Percentiles rank a stretch among this genome's conserved stretches.
Conservation (phyloP, 2,113 vertebrate genomes). For the Nematolebias whitei region DNA sequence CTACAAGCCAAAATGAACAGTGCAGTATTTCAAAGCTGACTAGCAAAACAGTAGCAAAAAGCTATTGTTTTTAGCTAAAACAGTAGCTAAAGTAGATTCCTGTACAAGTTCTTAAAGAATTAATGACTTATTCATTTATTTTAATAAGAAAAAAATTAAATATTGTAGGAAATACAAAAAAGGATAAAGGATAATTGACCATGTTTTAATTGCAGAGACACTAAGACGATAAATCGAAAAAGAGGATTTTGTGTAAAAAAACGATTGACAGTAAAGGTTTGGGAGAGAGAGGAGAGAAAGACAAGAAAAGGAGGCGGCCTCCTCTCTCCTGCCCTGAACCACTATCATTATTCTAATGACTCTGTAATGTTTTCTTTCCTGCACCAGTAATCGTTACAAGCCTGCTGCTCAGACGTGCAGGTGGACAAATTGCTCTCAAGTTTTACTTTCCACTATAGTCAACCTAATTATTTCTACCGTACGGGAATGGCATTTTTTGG, state of each 20-base stretch:
- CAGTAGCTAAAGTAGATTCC: too few relatives aligned
- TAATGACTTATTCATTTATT: too few relatives aligned
- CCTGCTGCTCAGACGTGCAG: conserved; percentile 72
- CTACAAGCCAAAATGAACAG: too few relatives aligned
- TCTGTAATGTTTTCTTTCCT: conserved; percentile 81
- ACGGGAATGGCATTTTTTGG: conserved; percentile 2
- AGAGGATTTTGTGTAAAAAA: background rate
- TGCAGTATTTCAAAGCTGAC: too few relatives aligned
- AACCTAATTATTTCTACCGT: conserved; percentile 56
- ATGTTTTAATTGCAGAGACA: background rate
- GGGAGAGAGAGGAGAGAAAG: conserved; percentile 23
- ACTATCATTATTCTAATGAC: conserved; percentile 83
- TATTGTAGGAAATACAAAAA: too few relatives aligned
- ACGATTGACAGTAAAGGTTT: conserved; percentile 21
- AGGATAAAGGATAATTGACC: background rate
- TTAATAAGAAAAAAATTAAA: background rate
- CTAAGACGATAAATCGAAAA: conserved; percentile 12
- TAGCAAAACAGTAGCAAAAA: too few relatives aligned
- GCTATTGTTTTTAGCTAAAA: too few relatives aligned
- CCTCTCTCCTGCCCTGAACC: conserved; percentile 69
- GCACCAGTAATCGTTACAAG: conserved; percentile 79
- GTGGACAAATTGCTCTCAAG: conserved; percentile 74
- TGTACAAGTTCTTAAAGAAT: too few relatives aligned
- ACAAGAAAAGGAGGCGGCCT: too few relatives aligned
- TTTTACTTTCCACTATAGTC: conserved; percentile 63